These are phyloP conservation scores for Telmatochromis sp. DNA, from an alignment of 2,113 vertebrate species.

Conservation along the genomic window DNA sequence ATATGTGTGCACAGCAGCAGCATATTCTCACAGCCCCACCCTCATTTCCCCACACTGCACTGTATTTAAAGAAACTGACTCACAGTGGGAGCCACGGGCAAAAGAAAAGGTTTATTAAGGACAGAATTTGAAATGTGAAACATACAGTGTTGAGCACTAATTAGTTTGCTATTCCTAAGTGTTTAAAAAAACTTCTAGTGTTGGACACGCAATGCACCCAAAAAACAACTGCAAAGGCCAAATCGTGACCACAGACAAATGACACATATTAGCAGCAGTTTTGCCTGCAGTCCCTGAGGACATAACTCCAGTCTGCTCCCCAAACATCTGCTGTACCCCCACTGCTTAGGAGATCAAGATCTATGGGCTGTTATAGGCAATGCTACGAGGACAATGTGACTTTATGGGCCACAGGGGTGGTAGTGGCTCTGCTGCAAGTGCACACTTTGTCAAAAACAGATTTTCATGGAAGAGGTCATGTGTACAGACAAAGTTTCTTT, in stretches of 20 bases:
- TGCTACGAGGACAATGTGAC: constrained; percentile 15
- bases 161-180: background rate
- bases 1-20: background rate
- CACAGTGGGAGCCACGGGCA: background rate
- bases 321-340: constrained; percentile 40
- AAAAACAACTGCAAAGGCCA: background rate
- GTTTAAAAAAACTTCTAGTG: background rate
- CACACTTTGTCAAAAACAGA: constrained; percentile 19
- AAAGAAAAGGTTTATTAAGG: background rate
- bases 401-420: constrained; percentile 16
- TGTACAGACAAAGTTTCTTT: background rate
- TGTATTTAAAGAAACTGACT: constrained; percentile 14
- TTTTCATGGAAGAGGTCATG: background rate
- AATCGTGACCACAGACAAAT: constrained; percentile 22
- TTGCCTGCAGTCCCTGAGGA: constrained; percentile 9
- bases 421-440: background rate
- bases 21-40: background rate
- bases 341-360: constrained; percentile 38
- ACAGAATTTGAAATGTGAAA: background rate
- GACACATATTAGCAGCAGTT: constrained; percentile 23
- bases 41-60: background rate
- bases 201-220: background rate
- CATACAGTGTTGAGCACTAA: background rate
- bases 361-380: constrained; percentile 21
- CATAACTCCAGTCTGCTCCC: constrained; percentile 23